These are phyloP conservation scores for Capreolus pygargus DNA, from an alignment of 2,113 vertebrate genomes.

Conservation along the genomic window DNA sequence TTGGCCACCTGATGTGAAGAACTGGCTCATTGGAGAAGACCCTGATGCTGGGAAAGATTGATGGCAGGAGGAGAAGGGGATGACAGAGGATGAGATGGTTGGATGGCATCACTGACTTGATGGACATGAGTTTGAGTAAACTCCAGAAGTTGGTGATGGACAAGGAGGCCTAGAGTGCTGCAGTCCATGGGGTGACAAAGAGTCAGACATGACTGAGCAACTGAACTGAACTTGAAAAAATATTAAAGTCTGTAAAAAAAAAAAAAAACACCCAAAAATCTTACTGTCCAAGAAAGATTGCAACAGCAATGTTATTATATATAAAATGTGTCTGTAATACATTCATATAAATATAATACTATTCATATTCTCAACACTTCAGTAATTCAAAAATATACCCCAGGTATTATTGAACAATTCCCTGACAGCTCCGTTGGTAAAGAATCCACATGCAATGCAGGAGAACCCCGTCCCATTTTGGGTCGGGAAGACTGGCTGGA, in stretches of 20 bases:
- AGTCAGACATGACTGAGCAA: rapidly evolving
- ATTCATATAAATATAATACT: neutral
- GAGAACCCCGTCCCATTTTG: neutral
- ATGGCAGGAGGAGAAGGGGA: neutral
- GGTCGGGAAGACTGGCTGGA: neutral
- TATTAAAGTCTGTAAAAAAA: neutral
- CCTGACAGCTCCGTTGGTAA: neutral
- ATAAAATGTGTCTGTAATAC: neutral
- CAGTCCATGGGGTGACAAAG: neutral
- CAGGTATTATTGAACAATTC: neutral
- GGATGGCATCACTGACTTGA: neutral
- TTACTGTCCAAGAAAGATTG: neutral
- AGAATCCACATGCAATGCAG: neutral
- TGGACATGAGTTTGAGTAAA: neutral
- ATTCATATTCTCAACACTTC: neutral
- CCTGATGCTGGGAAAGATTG: neutral
- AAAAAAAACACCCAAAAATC: neutral
- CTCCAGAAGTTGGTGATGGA: neutral
- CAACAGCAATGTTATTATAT: neutral
- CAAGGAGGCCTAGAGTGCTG: neutral
- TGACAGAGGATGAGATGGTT: neutral
- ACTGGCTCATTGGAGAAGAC: neutral
- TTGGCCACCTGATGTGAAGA: neutral
- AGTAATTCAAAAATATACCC: neutral
- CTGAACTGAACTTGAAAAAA: neutral